A percentile compares a stretch with the other conserved stretches of the same genome.
phyloP scores from a whole-genome alignment of 2,113 vertebrate genomes.

The Gracilinanus agilis region DNA sequence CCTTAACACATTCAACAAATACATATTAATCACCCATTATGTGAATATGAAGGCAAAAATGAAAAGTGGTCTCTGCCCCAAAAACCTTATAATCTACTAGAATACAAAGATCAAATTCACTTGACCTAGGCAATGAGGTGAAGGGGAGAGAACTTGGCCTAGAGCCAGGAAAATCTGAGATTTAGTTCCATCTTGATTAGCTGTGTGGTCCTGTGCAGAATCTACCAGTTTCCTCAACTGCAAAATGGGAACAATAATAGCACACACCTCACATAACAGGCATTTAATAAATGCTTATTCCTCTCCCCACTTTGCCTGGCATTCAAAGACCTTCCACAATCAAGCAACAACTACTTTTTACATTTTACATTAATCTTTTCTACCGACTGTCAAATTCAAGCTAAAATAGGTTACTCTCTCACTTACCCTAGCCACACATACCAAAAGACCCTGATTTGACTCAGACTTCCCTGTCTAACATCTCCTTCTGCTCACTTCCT shows the following conservation, averaged over 20 bases:
- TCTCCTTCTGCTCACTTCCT: conserved; percentile 21
- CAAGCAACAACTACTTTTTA: neutral
- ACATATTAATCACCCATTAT: neutral
- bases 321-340: neutral
- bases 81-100: neutral
- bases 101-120: neutral
- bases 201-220: neutral
- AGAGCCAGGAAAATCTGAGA: neutral
- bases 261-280: neutral
- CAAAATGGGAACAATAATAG: neutral
- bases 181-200: neutral
- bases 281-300: neutral
- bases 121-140: neutral
- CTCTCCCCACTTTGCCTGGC: neutral
- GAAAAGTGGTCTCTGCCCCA: neutral
- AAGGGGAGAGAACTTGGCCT: neutral
- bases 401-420: neutral
- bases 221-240: neutral
- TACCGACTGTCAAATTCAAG: neutral
- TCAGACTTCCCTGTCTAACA: conserved; percentile 10
- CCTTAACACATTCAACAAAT: neutral
- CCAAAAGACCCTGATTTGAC: neutral
- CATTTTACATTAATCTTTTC: neutral
- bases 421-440: neutral
- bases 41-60: neutral